Base-by-base conservation (phyloP, 2,888 invertebrate genomes). In the Anagyrus pseudococci region DNA sequence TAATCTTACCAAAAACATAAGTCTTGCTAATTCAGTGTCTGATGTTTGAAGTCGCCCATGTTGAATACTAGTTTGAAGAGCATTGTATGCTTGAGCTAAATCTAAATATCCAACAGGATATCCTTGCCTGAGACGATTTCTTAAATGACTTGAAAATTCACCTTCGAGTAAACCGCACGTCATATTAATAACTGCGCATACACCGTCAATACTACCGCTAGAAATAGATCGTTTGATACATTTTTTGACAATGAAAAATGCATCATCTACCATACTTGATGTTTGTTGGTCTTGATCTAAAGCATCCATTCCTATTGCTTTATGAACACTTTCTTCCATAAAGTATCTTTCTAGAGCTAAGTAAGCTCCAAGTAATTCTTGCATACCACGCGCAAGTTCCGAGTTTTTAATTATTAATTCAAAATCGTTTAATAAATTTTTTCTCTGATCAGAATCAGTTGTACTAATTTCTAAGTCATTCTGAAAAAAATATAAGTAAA, bases 181-280 rank as follows among this genome's bases (percentile, higher is more conserved):
- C 81, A 96, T 95, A 83, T 99, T 99, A 26, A 99, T 89, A 71
- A 96, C 93, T 2, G 95, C 97, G 84, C 99, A 99, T 48, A 94
- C 91, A 55, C 96, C 98, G 82, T 98, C 98, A 62, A 98, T 87
- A 77, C 94, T 96, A 75, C 93, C 92, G 69, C 93, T 93, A 6
- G 92, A 90, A 69, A 96, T 85, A n/a, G 95, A 91, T 68, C 98
- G 89, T 69, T 96, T 93, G 54, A 98, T 92, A 73, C 96, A 95
- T 83, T 98, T 98, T 73, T 96, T 90, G 2, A 98, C 89, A 69
- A 99, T 96, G 80, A 95, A 99, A 83, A 98, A 98, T 0, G 97
- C 92, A 81, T 99, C 98, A 80, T 99, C 99, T 0, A 98, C 93
- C 85, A 99, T 90, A 70, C 94, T 96, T 2, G 96, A 96, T 1